Conservation (phyloP, 2,113 vertebrate genomes). For the Bostrychus sinensis region DNA sequence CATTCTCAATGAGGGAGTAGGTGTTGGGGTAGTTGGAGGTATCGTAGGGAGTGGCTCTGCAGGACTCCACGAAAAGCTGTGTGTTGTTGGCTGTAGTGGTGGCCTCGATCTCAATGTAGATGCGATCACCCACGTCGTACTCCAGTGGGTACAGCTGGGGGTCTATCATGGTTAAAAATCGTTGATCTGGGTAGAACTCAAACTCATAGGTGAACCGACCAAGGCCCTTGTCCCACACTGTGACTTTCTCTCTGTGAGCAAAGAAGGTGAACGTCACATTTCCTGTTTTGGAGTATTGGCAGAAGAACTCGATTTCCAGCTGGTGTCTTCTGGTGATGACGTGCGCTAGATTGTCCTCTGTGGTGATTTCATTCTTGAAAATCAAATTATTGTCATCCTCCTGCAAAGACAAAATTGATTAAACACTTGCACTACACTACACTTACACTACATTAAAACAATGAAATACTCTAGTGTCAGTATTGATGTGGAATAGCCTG, state of each 20-base stretch:
- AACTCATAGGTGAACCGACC: constrained; percentile 73
- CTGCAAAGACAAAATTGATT: constrained; percentile 53
- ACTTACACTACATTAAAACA: too few species aligned
- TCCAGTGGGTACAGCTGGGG: too few species aligned
- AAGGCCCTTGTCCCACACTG: constrained; percentile 70
- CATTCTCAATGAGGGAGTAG: constrained; percentile 76
- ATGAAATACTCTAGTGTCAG: too few species aligned
- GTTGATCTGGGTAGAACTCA: too few species aligned
- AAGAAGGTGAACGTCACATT: constrained; percentile 59
- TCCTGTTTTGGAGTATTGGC: constrained; percentile 71
- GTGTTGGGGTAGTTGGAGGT: constrained; percentile 50
- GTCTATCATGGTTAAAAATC: too few species aligned
- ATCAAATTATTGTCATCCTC: constrained; percentile 63
- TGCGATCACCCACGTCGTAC: too few species aligned
- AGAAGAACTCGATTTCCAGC: constrained; percentile 69
- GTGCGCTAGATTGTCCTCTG: neutral
- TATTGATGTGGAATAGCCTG: too few species aligned
- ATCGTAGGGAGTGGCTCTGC: too few species aligned
- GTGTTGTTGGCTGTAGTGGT: too few species aligned
- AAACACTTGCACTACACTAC: too few species aligned
- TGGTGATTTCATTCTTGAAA: constrained; percentile 75
- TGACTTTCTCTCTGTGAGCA: constrained; percentile 38
- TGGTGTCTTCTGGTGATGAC: constrained; percentile 72
- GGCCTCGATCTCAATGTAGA: too few species aligned
- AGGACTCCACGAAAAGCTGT: too few species aligned